phyloP scores from a whole-genome alignment of 1,140 invertebrate species.

The Plectrocnemia conspersa region DNA sequence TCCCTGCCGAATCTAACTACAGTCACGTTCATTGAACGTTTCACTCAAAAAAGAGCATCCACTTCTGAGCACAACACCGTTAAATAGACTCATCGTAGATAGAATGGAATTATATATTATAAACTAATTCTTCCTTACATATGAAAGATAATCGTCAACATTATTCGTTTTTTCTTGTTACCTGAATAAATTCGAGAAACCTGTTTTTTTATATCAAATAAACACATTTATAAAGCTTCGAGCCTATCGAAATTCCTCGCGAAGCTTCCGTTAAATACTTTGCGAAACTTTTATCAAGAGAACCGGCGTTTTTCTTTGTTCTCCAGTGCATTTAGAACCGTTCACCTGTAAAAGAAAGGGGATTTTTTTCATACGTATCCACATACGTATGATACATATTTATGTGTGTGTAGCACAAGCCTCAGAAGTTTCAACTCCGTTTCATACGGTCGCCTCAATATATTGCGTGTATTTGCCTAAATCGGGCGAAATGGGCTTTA shows the following conservation, averaged over 20 bases:
- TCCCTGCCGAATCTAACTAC: conserved; percentile 19
- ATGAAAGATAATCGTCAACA: too few relatives aligned
- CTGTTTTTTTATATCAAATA: too few relatives aligned
- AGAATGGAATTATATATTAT: too few relatives aligned
- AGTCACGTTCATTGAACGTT: conserved; percentile 27
- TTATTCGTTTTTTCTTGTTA: too few relatives aligned
- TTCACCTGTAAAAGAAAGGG: background rate
- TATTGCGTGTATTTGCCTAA: conserved; percentile 22
- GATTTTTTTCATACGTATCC: background rate
- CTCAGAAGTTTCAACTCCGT: conserved; percentile 28
- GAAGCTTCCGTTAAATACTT: conserved; percentile 33
- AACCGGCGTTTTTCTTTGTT: conserved; percentile 5
- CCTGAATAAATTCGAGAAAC: too few relatives aligned
- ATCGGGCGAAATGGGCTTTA: conserved; percentile 20
- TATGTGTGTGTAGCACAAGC: conserved; percentile 19
- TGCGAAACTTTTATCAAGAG: conserved; percentile 33
- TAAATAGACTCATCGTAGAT: too few relatives aligned
- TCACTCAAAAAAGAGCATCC: conserved; percentile 29
- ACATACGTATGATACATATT: conserved; percentile 2
- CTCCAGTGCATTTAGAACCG: background rate
- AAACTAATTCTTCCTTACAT: too few relatives aligned
- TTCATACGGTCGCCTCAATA: conserved; percentile 8
- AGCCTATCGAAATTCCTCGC: conserved; percentile 17
- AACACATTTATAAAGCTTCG: too few relatives aligned
- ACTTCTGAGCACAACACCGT: too few relatives aligned